Conservation (phyloP, 2,113 vertebrate species). For the Oostethus manadensis region DNA sequence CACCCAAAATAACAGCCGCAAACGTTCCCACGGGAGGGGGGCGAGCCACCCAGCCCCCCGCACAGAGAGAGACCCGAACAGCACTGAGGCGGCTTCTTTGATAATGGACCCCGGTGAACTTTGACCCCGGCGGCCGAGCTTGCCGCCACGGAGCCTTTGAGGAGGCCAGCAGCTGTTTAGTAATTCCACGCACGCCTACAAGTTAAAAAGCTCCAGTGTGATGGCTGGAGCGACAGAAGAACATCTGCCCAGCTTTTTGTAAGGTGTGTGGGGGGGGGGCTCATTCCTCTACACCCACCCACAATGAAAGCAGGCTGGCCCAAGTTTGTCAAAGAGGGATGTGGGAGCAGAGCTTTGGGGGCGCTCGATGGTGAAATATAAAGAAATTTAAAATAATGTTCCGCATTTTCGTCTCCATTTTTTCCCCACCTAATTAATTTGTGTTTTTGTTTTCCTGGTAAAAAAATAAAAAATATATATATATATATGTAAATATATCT, state of each 20-base stretch:
- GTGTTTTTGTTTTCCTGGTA: too few relatives aligned
- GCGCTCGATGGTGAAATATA: too few relatives aligned
- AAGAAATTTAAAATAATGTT: too few relatives aligned
- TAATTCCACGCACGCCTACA: constrained; percentile 2
- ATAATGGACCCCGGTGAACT: constrained; percentile 19
- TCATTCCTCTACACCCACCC: constrained; percentile 45
- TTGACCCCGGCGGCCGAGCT: constrained; percentile 17
- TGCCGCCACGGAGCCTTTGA: constrained; percentile 22
- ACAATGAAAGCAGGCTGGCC: constrained; percentile 39
- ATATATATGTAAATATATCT: too few relatives aligned
- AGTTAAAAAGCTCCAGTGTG: not conserved
- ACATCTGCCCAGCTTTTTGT: constrained; percentile 40
- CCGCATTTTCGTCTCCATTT: too few relatives aligned
- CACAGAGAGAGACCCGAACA: constrained; percentile 11
- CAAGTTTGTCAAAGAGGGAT: constrained; percentile 54
- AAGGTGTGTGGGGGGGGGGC: not conserved
- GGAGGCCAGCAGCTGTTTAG: constrained; percentile 20
- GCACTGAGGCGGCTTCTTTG: too few relatives aligned
- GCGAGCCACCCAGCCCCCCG: too few relatives aligned
- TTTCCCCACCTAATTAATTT: too few relatives aligned
- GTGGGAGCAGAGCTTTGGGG: constrained; percentile 21
- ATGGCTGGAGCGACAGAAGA: constrained; percentile 19
- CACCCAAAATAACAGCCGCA: constrained; percentile 36
- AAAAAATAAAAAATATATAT: too few relatives aligned
- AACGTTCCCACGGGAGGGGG: constrained; percentile 62